Evolutionary conservation across 2,113 vertebrate species (phyloP), one percentile per base, ranked within the genome.

Genomic region (Centropus unirufus): DNA sequence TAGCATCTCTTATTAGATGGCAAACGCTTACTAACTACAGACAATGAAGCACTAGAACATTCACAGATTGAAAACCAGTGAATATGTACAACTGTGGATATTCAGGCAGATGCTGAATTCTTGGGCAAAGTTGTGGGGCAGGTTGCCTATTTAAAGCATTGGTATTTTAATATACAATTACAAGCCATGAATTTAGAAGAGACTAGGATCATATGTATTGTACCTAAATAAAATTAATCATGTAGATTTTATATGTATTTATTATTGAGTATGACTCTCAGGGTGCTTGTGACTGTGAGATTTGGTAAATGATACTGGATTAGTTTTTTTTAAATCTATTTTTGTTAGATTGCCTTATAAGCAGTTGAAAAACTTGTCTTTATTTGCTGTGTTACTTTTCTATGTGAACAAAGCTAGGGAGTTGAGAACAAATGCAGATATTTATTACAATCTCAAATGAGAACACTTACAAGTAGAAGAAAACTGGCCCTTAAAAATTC

Each of bases 1-100:
- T 97, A 97, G 83, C 78, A 92, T 96, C 87, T 91, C 88, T 84
- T 94, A 90, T 93, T 96, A 96, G 92, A 92, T 9, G 16, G 83
- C 40, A 93, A 94, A 89, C 3, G 12, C 72, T 90, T 89, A 94
- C 47, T 96, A 91, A 51, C 62, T 52, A 69, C 83, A 90, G 75
- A 95, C 83, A 95, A 70, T n/a, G 57, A 79, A 89, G 76, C 40
- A 81, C 34, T 93, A 69, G 57, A 67, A 96, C 61, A 83, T 83
- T 95, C 87, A 87, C n/a, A 89, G 64, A 64, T 47, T 83, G 75
- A 84, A 94, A 96, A 90, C 5, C 51, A 74, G 8, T 68, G 51
- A 57, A 49, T 87, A 59, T 79, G 59, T 70, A 34, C 59, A 32
- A 73, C n/a, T 86, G 19, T 68, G 52, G 22, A 29, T 85, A 74